These are phyloP conservation scores for Ciconia nigra DNA, from an alignment of 2,797 vertebrate species.

Conservation along the genomic window DNA sequence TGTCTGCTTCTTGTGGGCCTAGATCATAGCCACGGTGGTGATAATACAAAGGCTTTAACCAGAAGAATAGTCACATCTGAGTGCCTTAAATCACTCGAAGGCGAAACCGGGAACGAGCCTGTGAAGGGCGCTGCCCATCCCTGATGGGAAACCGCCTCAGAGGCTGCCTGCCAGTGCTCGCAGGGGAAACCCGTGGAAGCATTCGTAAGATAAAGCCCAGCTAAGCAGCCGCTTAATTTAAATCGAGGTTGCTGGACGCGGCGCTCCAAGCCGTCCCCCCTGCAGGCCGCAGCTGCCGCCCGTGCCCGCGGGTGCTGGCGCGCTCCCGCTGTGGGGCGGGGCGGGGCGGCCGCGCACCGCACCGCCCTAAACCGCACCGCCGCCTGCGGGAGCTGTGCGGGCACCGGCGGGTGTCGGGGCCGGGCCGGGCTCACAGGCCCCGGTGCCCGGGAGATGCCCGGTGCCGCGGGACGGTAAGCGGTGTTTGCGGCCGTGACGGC, in stretches of 20 bases:
- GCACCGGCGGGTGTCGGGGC: background rate
- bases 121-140: background rate
- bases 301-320: too few species aligned
- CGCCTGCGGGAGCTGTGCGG: too few species aligned
- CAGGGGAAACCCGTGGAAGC: accelerated
- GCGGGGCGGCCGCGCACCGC: background rate
- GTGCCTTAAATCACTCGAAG: background rate
- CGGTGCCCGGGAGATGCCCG: background rate
- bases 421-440: background rate
- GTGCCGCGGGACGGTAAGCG: too few species aligned
- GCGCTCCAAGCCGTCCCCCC: too few species aligned
- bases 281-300: too few species aligned
- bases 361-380: background rate
- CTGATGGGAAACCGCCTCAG: too few species aligned
- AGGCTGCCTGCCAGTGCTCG: background rate
- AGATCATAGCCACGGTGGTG: background rate
- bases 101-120: accelerated
- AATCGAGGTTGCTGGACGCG: too few species aligned
- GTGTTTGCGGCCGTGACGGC: background rate
- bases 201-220: accelerated
- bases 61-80: too few species aligned
- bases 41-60: background rate
- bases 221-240: too few species aligned
- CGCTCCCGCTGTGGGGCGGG: background rate
- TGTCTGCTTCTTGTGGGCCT: background rate